Percentiles rank a stretch among this genome's conserved stretches.
Evolutionary conservation across 2,888 invertebrate genomes (phyloP).

Genomic region (Hemithea aestivaria): DNA sequence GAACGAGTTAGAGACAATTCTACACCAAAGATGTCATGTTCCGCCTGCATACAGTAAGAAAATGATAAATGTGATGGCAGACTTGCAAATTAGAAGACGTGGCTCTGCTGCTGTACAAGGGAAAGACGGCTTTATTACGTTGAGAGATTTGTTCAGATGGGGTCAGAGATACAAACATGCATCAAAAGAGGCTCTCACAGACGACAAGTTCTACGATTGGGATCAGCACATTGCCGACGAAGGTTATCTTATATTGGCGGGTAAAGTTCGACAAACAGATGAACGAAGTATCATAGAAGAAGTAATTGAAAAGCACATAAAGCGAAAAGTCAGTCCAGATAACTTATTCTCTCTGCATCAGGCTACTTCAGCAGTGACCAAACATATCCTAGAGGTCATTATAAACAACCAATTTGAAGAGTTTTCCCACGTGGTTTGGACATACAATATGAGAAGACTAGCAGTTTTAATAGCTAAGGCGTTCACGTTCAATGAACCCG

Average conservation of each 20-base stretch:
- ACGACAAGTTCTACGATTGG: conserved; percentile 91
- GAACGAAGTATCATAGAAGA: conserved; percentile 90
- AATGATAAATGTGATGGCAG: conserved; percentile 94
- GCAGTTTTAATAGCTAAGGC: conserved; percentile 90
- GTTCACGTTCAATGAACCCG: conserved; percentile 94
- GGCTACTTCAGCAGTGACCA: conserved; percentile 88
- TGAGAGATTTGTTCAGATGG: conserved; percentile 98
- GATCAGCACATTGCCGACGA: conserved; percentile 98
- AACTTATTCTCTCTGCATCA: conserved; percentile 84
- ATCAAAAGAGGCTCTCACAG: conserved; percentile 73
- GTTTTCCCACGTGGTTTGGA: conserved; percentile 95
- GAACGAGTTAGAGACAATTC: conserved; percentile 90
- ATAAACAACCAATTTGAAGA: conserved; percentile 72
- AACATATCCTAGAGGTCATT: conserved; percentile 83
- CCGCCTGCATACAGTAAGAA: conserved; percentile 93
- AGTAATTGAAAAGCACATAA: conserved; percentile 88
- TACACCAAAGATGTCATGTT: conserved; percentile 92
- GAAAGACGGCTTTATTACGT: conserved; percentile 94
- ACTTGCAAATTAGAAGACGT: conserved; percentile 89
- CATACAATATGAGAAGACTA: conserved; percentile 91
- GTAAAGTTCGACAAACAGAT: conserved; percentile 90
- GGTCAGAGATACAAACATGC: conserved; percentile 94
- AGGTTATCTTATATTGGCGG: conserved; percentile 95
- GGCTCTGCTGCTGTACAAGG: conserved; percentile 94
- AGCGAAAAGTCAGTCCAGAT: conserved; percentile 84